Base-by-base conservation (phyloP, 2,113 vertebrate genomes). In the Brienomyrus brachyistius region DNA sequence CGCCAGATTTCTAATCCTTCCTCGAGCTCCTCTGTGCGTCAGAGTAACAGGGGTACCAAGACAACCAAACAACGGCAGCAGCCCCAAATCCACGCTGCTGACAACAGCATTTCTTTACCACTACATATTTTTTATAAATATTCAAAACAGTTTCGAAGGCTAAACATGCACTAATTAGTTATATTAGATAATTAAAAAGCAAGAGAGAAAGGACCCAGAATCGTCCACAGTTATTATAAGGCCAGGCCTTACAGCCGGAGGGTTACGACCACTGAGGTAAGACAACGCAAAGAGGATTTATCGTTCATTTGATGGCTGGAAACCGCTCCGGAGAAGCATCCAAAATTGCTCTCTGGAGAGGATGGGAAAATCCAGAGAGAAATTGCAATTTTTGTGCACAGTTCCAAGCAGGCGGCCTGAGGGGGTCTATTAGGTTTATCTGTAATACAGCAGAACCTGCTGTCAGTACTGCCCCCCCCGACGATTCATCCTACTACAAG, bases 291-390 rank as follows among this genome's bases (percentile, higher is more conserved):
- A 93, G 92, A 93, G 94, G 94, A 95, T 95, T 96, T 88, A 88
- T 70, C 62, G 45, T 47, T 95, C 94, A 94, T 92, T 93, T 92
- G 93, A 94, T 93, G 94, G 93, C 95, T 94, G 91, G 94, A 93
- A 95, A 95, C 94, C 94, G 95, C 94, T 96, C 95, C 93, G 94
- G 92, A 94, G 91, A 93, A 93, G 94, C 94, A 94, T 95, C 94
- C 95, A 94, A 96, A 96, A 96, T 96, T 94, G 95, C 95, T 96
- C 95, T 95, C 94, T 54, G 90, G 95, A 95, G 95, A 92, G 93
- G 90, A 31, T 10, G 59, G 62, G 45, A 89, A 95, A 94, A 93
- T 94, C 94, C 92, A 91, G 91, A 91, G 91, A 91, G 91, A 92
- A 91, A 91, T 89, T 90, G 83, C 89, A 90, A 91, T 92, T 91